phyloP scores from a whole-genome alignment of 1,140 invertebrate species.

The Paramacrobiotus metropolitanus region DNA sequence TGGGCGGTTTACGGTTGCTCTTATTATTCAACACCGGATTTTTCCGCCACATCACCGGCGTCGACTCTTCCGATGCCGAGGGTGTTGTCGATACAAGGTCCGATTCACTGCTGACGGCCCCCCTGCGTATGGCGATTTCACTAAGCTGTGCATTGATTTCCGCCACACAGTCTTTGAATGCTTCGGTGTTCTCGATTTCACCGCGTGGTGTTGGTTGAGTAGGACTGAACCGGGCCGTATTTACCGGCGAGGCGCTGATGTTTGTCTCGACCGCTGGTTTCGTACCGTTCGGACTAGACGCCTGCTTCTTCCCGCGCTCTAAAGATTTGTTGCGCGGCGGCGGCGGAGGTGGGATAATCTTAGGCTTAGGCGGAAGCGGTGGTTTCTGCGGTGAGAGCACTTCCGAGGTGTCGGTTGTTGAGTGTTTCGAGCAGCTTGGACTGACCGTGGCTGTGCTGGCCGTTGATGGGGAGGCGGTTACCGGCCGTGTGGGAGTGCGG shows the following conservation, averaged over 20 bases:
- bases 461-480: constrained; percentile 5
- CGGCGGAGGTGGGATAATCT: background rate
- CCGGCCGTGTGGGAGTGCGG: constrained; percentile 17
- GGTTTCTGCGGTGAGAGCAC: constrained; percentile 39
- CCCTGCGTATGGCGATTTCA: background rate
- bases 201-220: no score
- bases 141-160: background rate
- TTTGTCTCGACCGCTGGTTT: background rate
- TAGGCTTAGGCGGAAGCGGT: constrained; percentile 38
- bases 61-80: background rate
- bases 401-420: constrained; percentile 19
- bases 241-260: background rate
- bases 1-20: background rate
- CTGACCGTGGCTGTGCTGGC: no score
- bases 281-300: background rate
- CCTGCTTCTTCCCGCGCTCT: background rate
- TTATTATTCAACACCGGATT: background rate
- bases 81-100: constrained; percentile 1
- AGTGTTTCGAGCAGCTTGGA: constrained; percentile 12
- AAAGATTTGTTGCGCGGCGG: background rate
- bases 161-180: constrained; percentile 2
- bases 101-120: background rate
- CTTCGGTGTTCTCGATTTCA: background rate
- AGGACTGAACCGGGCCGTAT: no score
- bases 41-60: constrained; percentile 3